A percentile compares a stretch with the other conserved stretches of the same genome.
Conservation (phyloP, 2,888 invertebrate genomes). For the Diaphora mendica region DNA sequence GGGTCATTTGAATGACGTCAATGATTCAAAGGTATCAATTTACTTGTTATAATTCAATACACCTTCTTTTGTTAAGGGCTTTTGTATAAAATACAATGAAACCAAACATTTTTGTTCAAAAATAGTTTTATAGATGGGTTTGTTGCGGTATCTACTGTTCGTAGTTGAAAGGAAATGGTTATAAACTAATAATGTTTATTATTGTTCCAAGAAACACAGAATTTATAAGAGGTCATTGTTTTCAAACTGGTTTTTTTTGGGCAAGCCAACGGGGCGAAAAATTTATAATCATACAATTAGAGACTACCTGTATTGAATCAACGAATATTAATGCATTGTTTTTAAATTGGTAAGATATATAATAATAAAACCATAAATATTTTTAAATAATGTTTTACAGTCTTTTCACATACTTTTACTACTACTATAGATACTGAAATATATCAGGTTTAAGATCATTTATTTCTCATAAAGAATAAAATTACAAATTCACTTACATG, state of each 20-base stretch:
- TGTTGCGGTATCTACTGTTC: slow-evolving; percentile 41
- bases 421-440: too few relatives aligned
- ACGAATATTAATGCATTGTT: too few relatives aligned
- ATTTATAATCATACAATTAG: too few relatives aligned
- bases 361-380: too few relatives aligned
- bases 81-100: slow-evolving; percentile 45
- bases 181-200: not conserved
- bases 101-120: slow-evolving; percentile 36
- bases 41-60: slow-evolving; percentile 53
- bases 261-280: not conserved
- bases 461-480: too few relatives aligned
- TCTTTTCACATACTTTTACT: too few relatives aligned
- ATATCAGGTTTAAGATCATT: too few relatives aligned
- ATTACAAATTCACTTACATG: too few relatives aligned
- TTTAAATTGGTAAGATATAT: too few relatives aligned
- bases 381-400: too few relatives aligned
- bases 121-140: slow-evolving; percentile 32
- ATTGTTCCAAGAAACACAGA: not conserved
- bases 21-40: slow-evolving; percentile 62
- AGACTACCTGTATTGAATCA: too few relatives aligned
- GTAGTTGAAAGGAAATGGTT: slow-evolving; percentile 17
- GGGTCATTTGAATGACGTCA: slow-evolving; percentile 55
- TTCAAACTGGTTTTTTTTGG: not conserved
- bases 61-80: slow-evolving; percentile 37
- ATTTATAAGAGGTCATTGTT: not conserved